Evolutionary conservation across 2,113 vertebrate species (phyloP).

Genomic region (Tragelaphus buxtoni): DNA sequence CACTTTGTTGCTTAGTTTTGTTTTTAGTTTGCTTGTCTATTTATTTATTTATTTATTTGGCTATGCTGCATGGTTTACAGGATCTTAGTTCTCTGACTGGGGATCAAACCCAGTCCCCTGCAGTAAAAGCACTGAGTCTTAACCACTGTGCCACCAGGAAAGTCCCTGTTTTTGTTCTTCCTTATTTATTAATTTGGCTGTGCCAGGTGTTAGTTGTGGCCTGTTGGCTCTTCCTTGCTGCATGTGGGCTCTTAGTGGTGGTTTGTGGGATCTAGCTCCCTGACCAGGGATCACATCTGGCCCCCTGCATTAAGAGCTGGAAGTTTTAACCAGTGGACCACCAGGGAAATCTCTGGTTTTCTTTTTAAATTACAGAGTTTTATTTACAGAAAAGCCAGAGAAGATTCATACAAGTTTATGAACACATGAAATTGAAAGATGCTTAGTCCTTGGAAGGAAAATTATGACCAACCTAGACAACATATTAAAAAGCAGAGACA

Average conservation of each 20-base stretch:
- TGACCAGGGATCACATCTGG: background rate
- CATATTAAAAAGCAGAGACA: background rate
- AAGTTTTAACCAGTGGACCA: background rate
- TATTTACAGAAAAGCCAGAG: constrained; percentile 40
- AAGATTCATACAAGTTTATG: background rate
- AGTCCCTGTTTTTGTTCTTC: background rate
- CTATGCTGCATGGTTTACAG: background rate
- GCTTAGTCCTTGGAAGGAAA: background rate
- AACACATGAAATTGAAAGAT: background rate
- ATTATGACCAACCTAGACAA: background rate
- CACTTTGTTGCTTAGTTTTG: background rate
- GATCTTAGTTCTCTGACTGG: background rate
- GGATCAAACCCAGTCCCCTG: background rate
- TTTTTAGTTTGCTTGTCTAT: background rate
- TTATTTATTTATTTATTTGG: background rate
- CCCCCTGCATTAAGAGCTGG: background rate
- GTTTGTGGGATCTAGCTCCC: background rate
- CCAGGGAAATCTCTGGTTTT: background rate
- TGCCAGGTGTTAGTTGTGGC: background rate
- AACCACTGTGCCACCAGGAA: background rate
- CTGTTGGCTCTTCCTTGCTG: background rate
- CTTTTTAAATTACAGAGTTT: constrained; percentile 15
- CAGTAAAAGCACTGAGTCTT: background rate
- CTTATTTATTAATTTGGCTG: background rate
- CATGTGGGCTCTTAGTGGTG: background rate